phyloP scores from a whole-genome alignment of 2,113 vertebrate species.

The Tychaedon coryphoeus region DNA sequence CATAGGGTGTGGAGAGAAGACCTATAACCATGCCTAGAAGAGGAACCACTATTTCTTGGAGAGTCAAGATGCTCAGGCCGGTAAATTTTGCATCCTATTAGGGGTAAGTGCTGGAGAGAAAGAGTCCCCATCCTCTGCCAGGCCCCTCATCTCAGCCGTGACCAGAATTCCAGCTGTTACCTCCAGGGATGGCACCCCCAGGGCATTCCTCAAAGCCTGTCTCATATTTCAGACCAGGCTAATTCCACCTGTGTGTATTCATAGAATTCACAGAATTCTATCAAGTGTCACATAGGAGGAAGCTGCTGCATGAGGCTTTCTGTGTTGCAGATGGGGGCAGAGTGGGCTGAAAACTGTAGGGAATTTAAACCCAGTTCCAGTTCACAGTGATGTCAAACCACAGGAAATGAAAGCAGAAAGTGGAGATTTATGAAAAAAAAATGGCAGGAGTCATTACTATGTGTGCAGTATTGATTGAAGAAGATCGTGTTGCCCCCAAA shows the following conservation, averaged over 20 bases:
- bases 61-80: background rate
- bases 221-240: background rate
- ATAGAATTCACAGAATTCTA: no score
- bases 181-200: background rate
- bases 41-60: background rate
- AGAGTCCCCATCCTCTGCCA: background rate
- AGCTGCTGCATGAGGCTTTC: background rate
- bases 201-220: background rate
- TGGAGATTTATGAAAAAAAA: slow-evolving; percentile 63
- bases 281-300: background rate
- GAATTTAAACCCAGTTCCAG: slow-evolving; percentile 33
- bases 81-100: background rate
- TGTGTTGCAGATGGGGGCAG: background rate
- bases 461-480: slow-evolving; percentile 70
- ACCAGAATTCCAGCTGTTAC: background rate
- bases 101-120: background rate
- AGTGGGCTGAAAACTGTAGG: background rate
- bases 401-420: slow-evolving; percentile 66
- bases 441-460: slow-evolving; percentile 65
- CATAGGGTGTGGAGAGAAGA: background rate
- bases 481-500: slow-evolving; percentile 66
- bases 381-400: slow-evolving; percentile 59
- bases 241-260: background rate
- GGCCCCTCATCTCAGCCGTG: background rate
- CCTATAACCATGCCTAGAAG: background rate